Evolutionary conservation across 2,113 vertebrate species (phyloP).

Genomic region (Trichechus manatus): DNA sequence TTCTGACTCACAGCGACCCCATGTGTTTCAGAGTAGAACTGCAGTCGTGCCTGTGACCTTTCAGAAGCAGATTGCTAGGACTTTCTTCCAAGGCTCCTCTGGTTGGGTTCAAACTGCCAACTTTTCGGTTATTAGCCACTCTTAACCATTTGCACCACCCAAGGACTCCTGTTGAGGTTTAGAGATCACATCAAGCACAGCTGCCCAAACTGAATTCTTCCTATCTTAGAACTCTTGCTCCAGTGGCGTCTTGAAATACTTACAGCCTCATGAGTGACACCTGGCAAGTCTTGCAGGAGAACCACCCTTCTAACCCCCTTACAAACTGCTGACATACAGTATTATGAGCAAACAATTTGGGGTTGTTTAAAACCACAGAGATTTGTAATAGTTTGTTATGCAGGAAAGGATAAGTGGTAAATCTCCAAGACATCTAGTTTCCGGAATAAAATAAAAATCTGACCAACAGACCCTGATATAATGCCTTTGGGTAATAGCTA

Average conservation of each 20-base stretch:
- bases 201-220: rapidly evolving
- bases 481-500: conserved; percentile 49
- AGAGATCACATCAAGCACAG: neutral
- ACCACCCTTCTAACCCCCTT: neutral
- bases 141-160: no score
- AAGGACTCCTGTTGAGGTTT: neutral
- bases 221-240: rapidly evolving
- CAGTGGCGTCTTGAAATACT: neutral
- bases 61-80: no score
- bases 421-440: conserved; percentile 54
- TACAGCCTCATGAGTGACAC: rapidly evolving
- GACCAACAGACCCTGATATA: neutral
- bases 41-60: no score
- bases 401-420: neutral
- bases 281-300: neutral
- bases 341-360: neutral
- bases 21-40: no score
- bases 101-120: no score
- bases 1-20: no score
- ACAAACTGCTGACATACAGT: neutral
- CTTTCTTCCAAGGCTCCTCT: no score
- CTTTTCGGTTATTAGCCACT: no score
- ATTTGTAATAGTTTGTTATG: neutral
- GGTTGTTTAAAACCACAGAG: neutral
- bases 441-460: conserved; percentile 64